These are phyloP conservation scores for Taurulus bubalis DNA, from an alignment of 2,113 vertebrate genomes.

Conservation along the genomic window DNA sequence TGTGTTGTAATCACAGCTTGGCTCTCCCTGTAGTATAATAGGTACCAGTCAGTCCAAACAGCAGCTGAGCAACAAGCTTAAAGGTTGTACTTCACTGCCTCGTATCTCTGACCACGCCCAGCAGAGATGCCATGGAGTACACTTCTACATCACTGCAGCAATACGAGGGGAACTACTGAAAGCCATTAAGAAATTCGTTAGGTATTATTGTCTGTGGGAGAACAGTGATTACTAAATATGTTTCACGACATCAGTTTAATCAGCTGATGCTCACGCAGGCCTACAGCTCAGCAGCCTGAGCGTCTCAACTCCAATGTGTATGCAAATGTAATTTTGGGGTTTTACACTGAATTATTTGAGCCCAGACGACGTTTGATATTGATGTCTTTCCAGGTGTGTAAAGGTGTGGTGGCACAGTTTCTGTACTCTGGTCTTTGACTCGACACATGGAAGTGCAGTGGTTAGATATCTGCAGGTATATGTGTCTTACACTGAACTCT, in stretches of 20 bases:
- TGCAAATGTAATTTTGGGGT: constrained; percentile 20
- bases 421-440: not conserved
- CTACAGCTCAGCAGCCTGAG: not conserved
- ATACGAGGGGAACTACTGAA: not conserved
- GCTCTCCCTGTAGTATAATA: not conserved
- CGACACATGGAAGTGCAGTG: not conserved
- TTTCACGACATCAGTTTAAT: constrained; percentile 51
- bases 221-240: constrained; percentile 26
- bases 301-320: not conserved
- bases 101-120: not conserved
- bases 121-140: not conserved
- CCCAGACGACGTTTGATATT: not conserved
- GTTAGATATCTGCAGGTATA: not conserved
- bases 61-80: not conserved
- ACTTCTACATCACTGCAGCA: not conserved
- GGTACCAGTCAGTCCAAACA: not conserved
- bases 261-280: constrained; percentile 25
- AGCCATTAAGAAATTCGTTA: constrained; percentile 11
- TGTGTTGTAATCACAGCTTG: not conserved
- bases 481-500: not conserved
- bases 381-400: not conserved
- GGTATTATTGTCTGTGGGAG: constrained; percentile 20
- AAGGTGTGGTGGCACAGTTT: not conserved
- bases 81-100: not conserved
- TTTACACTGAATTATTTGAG: not conserved